Evolutionary conservation across 2,113 vertebrate genomes (phyloP), one percentile per base, ranked within the genome.

Genomic region (Melanocharis versteri): DNA sequence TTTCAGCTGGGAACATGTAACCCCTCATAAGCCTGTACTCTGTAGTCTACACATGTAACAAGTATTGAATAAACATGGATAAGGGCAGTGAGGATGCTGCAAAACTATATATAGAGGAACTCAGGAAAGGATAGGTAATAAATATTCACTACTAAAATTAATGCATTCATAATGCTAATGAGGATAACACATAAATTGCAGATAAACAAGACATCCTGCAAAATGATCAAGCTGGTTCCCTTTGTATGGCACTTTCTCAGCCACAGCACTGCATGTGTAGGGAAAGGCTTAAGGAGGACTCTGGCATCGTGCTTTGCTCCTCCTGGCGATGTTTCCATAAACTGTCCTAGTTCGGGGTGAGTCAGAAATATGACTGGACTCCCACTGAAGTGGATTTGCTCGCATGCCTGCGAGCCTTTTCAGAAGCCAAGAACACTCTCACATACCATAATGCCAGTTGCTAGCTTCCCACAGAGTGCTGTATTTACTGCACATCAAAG

Each of bases 401-500:
- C 1, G 0, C 35, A 83, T 50, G 75, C 58, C 72, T 88, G 23
- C 42, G 77, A 90, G 70, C 62, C 93, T 88, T 82, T 96, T 87
- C 85, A 93, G 82, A 85, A 87, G 82, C 85, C 84, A 90, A 69
- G 84, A 94, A 94, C 57, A 33, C 47, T 65, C 82, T 83, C 7
- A 1, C 79, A 70, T 40, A 53, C 65, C 84, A 70, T 62, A 90
- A 65, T 92, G 85, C 87, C 87, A 86, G 47, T 65, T 88, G 58
- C 75, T 51, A 90, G 85, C 82, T 93, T 88, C 86, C 91, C 86
- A 92, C 79, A 58, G 92, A 90, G 76, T 7, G 73, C 72, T 87
- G 86, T 51, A 75, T 93, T 94, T 90, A 62, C 62, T 58, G 54
- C 77, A 95, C 86, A 93, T 96, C 94, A 95, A 84, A 83, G 85